Evolutionary conservation across 2,888 invertebrate genomes (phyloP).

Genomic region (Lasius fuliginosus): DNA sequence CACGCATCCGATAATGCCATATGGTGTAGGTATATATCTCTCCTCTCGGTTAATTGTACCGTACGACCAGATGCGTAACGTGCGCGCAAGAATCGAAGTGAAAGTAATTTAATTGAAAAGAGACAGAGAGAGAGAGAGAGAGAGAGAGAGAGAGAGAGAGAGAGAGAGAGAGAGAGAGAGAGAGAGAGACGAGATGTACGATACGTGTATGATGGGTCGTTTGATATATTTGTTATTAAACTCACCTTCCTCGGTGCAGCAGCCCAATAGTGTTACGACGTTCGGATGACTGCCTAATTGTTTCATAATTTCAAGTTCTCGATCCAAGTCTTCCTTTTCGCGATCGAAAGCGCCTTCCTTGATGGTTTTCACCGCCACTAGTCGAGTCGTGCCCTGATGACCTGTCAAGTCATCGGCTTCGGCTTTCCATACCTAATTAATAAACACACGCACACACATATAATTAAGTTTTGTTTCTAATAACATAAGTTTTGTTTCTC

Average conservation of each 20-base stretch:
- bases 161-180: background rate
- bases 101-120: slow-evolving; percentile 28
- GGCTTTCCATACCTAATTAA: slow-evolving; percentile 92
- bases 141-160: background rate
- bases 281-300: slow-evolving; percentile 94
- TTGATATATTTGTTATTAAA: background rate
- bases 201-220: background rate
- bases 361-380: slow-evolving; percentile 95
- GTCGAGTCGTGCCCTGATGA: slow-evolving; percentile 91
- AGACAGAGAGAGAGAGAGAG: background rate
- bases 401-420: slow-evolving; percentile 93
- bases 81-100: background rate
- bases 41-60: slow-evolving; percentile 17
- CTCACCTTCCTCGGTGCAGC: slow-evolving; percentile 94
- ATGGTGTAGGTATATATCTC: slow-evolving; percentile 1
- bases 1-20: slow-evolving; percentile 14
- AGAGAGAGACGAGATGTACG: background rate
- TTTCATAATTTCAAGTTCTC: slow-evolving; percentile 93
- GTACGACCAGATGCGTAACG: slow-evolving; percentile 1
- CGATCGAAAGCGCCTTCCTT: slow-evolving; percentile 93
- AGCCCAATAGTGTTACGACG: slow-evolving; percentile 93
- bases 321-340: slow-evolving; percentile 92
- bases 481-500: background rate
- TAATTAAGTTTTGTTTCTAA: background rate
- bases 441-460: background rate